Base-by-base conservation (phyloP, 2,113 vertebrate genomes). In the Campylorhamphus procurvoides region DNA sequence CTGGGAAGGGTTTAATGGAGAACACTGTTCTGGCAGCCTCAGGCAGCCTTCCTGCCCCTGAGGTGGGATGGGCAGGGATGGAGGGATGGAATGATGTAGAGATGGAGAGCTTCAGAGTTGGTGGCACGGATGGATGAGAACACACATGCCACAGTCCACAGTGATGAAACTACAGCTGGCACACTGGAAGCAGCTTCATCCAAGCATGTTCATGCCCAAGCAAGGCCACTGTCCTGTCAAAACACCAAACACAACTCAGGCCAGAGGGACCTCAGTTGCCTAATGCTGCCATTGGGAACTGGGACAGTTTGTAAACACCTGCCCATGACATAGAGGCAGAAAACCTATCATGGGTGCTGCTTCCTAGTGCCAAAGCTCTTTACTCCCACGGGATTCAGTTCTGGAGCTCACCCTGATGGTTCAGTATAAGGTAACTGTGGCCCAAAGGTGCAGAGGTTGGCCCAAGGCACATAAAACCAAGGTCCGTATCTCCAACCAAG, bases 331-430 rank as follows among this genome's bases (percentile, higher is more conserved):
- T 0, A 69, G 37, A 80, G 49, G 15, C 63, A 89, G 37, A 58
- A 85, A 58, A 23, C 8, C 28, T 37, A 46, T 10, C 14, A 5
- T 18, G n/a, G 42, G 49, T 62, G 18, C 23, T 18, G 24, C n/a
- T 40, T 73, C 37, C 64, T 46, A 25, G 42, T 4, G 3, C 25
- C 59, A 58, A 52, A 85, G 47, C 42, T 60, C 47, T 63, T 53
- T 24, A 4, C 33, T 1, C 0, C 56, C 42, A 40, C 0, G 3
- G 20, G 35, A 18, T 40, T 72, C 69, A 49, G 18, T 17, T 18
- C 14, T 62, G 64, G 52, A 56, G 18, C 40, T 81, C 35, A 8
- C 71, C 25, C 46, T 39, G 10, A 27, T 46, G 16, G 52, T 28
- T 37, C 64, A 72, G 53, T 22, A 46, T 18, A 33, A 60, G 27